phyloP scores from a whole-genome alignment of 37 sponge, comb jelly and placozoan genomes.

The Spongilla lacustris region DNA sequence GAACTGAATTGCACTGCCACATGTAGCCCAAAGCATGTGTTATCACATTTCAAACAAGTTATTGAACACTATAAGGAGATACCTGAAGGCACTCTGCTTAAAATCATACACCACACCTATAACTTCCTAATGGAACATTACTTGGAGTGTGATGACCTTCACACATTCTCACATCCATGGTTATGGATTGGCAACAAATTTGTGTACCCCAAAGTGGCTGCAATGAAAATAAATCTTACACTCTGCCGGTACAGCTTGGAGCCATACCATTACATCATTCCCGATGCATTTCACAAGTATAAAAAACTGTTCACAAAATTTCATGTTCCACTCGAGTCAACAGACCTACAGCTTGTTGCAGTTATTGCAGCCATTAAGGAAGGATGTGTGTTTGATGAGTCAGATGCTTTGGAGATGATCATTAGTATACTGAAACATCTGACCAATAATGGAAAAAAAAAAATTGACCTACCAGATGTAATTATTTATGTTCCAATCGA shows the following conservation, averaged over 20 bases:
- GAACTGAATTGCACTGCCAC: background rate
- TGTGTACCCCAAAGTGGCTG: slow-evolving; percentile 19
- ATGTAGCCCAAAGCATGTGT: background rate
- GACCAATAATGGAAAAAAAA: slow-evolving; percentile 12
- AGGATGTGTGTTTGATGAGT: background rate
- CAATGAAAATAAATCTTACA: slow-evolving; percentile 7
- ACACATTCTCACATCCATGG: background rate
- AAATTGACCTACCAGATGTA: background rate
- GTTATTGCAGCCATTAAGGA: slow-evolving; percentile 22
- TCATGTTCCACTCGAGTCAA: slow-evolving; percentile 21
- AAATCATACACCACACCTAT: background rate
- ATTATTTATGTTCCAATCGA: slow-evolving; percentile 46
- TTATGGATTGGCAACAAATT: slow-evolving; percentile 38
- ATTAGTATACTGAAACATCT: slow-evolving; percentile 55
- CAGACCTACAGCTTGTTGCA: slow-evolving; percentile 34
- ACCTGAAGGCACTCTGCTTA: background rate
- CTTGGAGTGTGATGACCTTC: background rate
- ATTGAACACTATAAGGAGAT: slow-evolving; percentile 11
- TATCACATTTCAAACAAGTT: slow-evolving; percentile 19
- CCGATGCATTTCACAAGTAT: slow-evolving; percentile 16
- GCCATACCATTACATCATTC: slow-evolving; percentile 48
- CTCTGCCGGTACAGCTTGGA: slow-evolving; percentile 30
- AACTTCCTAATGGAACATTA: background rate
- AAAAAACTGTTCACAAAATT: slow-evolving; percentile 25
- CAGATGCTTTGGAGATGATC: slow-evolving; percentile 31